Evolutionary conservation across 2,797 vertebrate species (phyloP), one percentile per base, ranked within the genome.

Genomic region (Micropoecilia bifurca): DNA sequence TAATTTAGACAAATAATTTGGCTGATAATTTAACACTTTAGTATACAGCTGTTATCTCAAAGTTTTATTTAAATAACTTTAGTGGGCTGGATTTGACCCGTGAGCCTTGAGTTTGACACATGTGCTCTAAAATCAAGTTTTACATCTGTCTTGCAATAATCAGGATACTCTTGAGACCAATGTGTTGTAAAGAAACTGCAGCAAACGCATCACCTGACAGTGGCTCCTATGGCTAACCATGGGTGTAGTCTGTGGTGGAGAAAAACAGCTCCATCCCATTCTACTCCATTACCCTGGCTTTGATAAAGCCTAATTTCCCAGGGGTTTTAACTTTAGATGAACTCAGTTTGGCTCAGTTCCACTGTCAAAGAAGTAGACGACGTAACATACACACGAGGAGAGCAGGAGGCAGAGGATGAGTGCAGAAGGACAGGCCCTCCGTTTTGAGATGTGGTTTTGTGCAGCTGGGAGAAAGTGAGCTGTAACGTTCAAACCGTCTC

Each of bases 241-340:
- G 85, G 13, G 22, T 76, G 30, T 14, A 61, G 79, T 78, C 79
- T 72, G 86, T 4, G 75, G 75, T 76, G 81, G 88, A 25, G 33
- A 86, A 87, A 86, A 83, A 90, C 83, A 63, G 81, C 87, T 83
- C 81, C 4, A 85, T 87, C 90, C 88, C 48, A 77, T 91, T 90
- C 83, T 78, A 78, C 77, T 92, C 85, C 71, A 87, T 92, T 90
- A 90, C 85, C 82, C 87, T 53, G 83, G 88, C 90, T 90, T 94
- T 91, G 92, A 93, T 92, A 91, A 88, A 90, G 83, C 81, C 85
- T 93, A 86, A 93, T 94, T 94, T 95, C 93, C 93, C 92, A 77
- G 33, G 85, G 83, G 93, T 87, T 81, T 88, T 80, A 89, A 90
- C 88, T 90, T 89, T 75, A 87, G 85, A 88, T 86, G 86, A 94